Evolutionary conservation across 37 sponge, comb jelly and placozoan genomes (phyloP).

Genomic region (Eunapius fragilis): DNA sequence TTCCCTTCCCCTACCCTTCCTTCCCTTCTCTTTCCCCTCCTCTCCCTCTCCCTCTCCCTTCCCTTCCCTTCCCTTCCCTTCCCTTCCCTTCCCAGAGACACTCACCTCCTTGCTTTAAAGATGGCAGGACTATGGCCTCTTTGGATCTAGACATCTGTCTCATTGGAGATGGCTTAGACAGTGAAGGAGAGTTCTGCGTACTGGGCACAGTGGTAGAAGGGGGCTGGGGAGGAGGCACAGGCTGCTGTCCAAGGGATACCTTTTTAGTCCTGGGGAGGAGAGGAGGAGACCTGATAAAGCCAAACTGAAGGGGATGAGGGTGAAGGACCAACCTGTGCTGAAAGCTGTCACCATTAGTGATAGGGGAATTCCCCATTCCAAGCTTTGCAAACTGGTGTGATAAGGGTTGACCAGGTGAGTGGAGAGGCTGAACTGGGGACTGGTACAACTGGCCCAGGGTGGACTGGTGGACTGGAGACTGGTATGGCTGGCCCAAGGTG

Average conservation of each 20-base stretch:
- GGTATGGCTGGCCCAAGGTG: too few relatives aligned
- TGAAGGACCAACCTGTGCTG: not conserved
- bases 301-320: not conserved
- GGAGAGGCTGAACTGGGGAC: not conserved
- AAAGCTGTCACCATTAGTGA: not conserved
- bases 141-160: not conserved
- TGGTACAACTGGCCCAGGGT: not conserved
- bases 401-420: not conserved
- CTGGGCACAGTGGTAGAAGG: not conserved
- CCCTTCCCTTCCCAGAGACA: too few relatives aligned
- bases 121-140: not conserved
- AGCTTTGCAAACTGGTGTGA: not conserved
- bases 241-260: not conserved
- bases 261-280: not conserved
- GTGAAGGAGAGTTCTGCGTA: not conserved
- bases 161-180: not conserved
- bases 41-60: too few relatives aligned
- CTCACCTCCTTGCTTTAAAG: not conserved
- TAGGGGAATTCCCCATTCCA: not conserved
- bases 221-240: not conserved
- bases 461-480: not conserved
- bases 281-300: not conserved
- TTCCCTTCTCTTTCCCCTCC: too few relatives aligned
- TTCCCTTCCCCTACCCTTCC: too few relatives aligned
- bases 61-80: too few relatives aligned